phyloP scores from a whole-genome alignment of 2,888 invertebrate genomes.

The Aleiodes alternator region DNA sequence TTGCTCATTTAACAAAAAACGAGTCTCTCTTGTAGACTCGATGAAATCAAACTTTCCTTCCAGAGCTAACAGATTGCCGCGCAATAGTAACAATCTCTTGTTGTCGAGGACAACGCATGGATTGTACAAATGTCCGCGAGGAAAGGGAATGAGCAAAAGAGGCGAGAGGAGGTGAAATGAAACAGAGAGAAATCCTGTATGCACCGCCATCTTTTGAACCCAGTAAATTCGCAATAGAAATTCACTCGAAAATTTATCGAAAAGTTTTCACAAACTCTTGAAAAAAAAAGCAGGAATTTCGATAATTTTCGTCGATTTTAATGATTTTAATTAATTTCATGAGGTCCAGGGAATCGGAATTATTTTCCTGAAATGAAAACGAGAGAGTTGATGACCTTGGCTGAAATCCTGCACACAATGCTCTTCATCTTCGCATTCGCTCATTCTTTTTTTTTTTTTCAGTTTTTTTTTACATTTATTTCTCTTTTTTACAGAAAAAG shows the following conservation, averaged over 20 bases:
- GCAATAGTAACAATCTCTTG: conserved; percentile 33
- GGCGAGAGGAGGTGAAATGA: conserved; percentile 18
- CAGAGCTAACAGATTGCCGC: conserved; percentile 8
- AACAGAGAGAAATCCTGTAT: conserved; percentile 35
- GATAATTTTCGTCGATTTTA: no score
- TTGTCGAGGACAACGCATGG: conserved; percentile 29
- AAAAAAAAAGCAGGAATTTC: no score
- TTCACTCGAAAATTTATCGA: background rate
- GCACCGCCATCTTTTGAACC: conserved; percentile 26
- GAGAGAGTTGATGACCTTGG: conserved; percentile 33
- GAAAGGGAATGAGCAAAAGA: background rate
- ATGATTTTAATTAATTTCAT: no score
- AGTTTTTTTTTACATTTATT: conserved; percentile 2
- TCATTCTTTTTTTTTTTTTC: conserved; percentile 18
- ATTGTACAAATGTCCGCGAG: conserved; percentile 3
- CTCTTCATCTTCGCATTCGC: conserved; percentile 44
- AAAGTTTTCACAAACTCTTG: no score
- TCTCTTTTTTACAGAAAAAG: background rate
- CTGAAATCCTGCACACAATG: conserved; percentile 51
- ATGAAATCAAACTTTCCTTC: conserved; percentile 7
- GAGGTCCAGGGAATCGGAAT: background rate
- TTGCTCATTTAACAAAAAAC: background rate
- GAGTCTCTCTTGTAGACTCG: background rate
- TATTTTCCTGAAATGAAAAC: background rate
- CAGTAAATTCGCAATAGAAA: background rate